These are phyloP conservation scores for Phoebastria nigripes DNA, from an alignment of 2,797 vertebrate genomes.

Conservation along the genomic window DNA sequence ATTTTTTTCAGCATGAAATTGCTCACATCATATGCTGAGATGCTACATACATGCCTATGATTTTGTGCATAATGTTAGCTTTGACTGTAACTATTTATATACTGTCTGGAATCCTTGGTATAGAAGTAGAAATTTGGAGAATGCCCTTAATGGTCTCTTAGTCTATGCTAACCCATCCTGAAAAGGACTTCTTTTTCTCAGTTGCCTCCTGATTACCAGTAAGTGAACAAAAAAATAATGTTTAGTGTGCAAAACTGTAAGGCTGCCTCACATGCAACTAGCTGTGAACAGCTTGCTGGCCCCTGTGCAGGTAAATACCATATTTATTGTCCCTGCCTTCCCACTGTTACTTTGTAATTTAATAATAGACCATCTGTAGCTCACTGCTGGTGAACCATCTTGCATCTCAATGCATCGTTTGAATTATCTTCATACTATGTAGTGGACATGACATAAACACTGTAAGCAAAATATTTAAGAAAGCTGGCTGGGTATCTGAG, in stretches of 20 bases:
- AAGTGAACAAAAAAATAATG: background rate
- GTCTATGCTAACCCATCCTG: background rate
- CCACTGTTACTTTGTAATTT: background rate
- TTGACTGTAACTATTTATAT: background rate
- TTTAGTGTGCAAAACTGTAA: background rate
- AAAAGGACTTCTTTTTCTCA: constrained; percentile 22
- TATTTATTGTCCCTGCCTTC: background rate
- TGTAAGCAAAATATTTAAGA: background rate
- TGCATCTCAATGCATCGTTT: background rate
- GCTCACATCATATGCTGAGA: background rate
- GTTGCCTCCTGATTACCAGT: background rate
- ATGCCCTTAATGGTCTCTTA: background rate
- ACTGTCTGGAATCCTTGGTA: background rate
- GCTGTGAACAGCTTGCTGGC: constrained; percentile 18
- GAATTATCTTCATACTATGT: background rate
- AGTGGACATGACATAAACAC: background rate
- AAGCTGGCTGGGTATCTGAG: background rate
- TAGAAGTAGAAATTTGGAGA: background rate
- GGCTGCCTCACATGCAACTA: background rate
- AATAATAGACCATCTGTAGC: background rate
- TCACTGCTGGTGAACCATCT: background rate
- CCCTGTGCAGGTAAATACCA: constrained; percentile 27
- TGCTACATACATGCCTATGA: background rate
- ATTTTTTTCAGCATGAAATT: background rate
- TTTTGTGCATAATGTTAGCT: background rate